Base-by-base conservation (phyloP, 2,888 invertebrate species). In the Eupithecia dodoneata region DNA sequence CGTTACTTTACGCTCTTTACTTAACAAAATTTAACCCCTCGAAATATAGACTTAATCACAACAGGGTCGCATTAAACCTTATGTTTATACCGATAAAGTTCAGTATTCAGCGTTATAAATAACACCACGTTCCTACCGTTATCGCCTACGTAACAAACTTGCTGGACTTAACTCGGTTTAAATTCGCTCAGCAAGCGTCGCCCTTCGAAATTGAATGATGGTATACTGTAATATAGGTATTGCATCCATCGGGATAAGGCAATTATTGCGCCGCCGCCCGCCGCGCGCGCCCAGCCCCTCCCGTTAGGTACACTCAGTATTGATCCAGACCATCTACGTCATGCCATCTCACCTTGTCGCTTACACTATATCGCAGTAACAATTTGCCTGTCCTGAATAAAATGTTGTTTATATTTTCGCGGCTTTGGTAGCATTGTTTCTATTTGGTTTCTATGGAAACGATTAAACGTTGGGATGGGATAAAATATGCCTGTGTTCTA, bases 271-370 rank as follows among this genome's bases (percentile, higher is more conserved):
- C 63, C 52, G 6, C 47, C 47, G 7, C 5, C 5, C 7, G 2
- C 44, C 44, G 7, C 44, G 44, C 52, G 55, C 44, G 15, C 45
- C 45, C 65, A 65, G 71, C 73, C 49, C 45, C 5, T 65, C 69
- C 67, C 15, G 7, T 7, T 30, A 13, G 49, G 13, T 59, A 65
- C 70, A 71, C 69, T 59, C 76, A 18, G 73, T 74, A 77, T 77
- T 70, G 77, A 77, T 77, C 77, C 74, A 71, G 66, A 67, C 44
- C 70, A 30, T 7, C 42, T 63, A 77, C 77, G 74, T 65, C 65
- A 72, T 69, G 2, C 63, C 45, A 69, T 72, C 72, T 52, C 72
- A 72, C 72, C 59, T 65, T 69, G 72, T 52, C 44, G 66, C 59
- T 15, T 18, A 63, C 65, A 30, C 59, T 42, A 30, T 30, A 30